Percentiles rank a stretch among this genome's conserved stretches.
phyloP scores from a whole-genome alignment of 2,113 vertebrate genomes.

The Alethe diademata region DNA sequence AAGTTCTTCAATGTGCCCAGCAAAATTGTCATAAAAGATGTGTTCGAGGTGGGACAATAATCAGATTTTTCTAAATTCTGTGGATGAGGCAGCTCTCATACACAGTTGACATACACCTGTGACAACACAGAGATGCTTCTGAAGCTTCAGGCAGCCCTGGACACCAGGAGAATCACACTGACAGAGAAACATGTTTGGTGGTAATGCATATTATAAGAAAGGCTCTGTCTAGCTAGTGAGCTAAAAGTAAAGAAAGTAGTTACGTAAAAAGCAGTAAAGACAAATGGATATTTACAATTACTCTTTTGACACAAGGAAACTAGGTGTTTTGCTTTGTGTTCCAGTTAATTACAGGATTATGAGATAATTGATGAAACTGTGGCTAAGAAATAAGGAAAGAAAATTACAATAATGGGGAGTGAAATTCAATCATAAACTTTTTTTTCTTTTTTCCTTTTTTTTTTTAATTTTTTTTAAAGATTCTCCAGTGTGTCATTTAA shows the following conservation, averaged over 20 bases:
- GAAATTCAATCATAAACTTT: not conserved
- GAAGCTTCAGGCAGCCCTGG: not conserved
- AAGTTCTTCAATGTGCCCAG: not conserved
- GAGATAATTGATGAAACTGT: rapidly evolving
- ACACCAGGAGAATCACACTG: not conserved
- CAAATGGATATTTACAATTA: not conserved
- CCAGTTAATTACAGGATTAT: not conserved
- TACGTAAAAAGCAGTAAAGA: not conserved
- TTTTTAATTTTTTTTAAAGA: too few species aligned
- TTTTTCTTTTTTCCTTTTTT: too few species aligned
- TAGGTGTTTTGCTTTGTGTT: not conserved
- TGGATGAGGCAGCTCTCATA: not conserved
- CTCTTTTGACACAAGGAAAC: not conserved
- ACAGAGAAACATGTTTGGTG: not conserved
- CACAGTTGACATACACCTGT: not conserved
- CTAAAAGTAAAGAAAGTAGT: not conserved
- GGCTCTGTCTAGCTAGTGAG: not conserved
- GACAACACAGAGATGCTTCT: not conserved
- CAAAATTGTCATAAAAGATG: not conserved
- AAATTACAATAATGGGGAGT: not conserved
- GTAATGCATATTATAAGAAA: not conserved
- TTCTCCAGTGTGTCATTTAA: not conserved
- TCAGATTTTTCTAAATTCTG: not conserved
- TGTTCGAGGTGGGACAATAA: rapidly evolving
- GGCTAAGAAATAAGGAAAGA: not conserved